Evolutionary conservation across 2,113 vertebrate genomes (phyloP).

Genomic region (zebrafish (Danio rerio)): GRCz12tu NC_133177.1:13388001-13388500

Average conservation of each 20-base stretch:
- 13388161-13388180: background rate
- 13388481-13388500: background rate
- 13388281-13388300: background rate
- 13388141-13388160: background rate
- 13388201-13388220: too few relatives aligned
- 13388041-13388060: background rate
- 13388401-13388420: background rate
- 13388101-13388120: background rate
- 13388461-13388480: background rate
- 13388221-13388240: background rate
- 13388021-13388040: background rate
- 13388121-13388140: background rate
- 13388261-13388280: background rate
- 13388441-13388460: conserved; percentile 10
- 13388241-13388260: conserved; percentile 1
- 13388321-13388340: background rate
- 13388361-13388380: background rate
- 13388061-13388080: background rate
- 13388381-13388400: background rate
- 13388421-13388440: background rate
- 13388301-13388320: background rate
- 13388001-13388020: background rate
- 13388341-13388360: background rate
- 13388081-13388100: background rate
- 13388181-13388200: background rate